Evolutionary conservation across 1,140 invertebrate genomes (phyloP), one percentile per base, ranked within the genome.

Genomic region (Pogonognathellus flavescens): DNA sequence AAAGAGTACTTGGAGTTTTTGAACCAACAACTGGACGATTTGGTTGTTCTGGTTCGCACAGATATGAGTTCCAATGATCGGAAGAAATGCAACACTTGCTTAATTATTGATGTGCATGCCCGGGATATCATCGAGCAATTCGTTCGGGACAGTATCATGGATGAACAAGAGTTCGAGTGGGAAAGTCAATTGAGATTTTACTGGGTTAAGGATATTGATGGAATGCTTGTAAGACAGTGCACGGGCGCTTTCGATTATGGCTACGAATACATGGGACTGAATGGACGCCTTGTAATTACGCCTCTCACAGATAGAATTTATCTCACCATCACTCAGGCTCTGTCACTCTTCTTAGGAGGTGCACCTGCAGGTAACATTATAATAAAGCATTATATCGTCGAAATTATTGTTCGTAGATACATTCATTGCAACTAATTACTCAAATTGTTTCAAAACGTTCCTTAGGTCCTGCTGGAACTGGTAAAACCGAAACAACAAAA

Each of bases 221-320:
- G 96, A 88, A 90, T 97, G 6, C 93, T 94, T 90, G 94, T 97
- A 9, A 92, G 94, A 70, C 97, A 76, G 16, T 98, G 96, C 90
- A 96, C 95, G 0, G 96, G 95, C 53, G 90, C 91, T 31, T 97
- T 98, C 90, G 94, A 96, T 84, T 98, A 97, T 89, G 96, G 96
- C 16, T 98, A 97, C 89, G 97, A 98, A 90, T 98, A 97, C 89
- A 97, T 97, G 96, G 97, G 97, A 0, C 91, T 97, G 0, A 97
- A 97, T 91, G 96, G 95, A 1, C 93, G 96, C 85, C 91, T 98
- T 60, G 96, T 98, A 1, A 95, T 98, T 18, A 98, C 97, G 0
- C 96, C 97, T 6, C 91, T 98, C 4, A 98, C 97, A 1, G 97
- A 98, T 90, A 92, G 96, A 85, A 97, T 97, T 88, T 97, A 97